Evolutionary conservation across 2,888 invertebrate genomes (phyloP).

Genomic region (Yponomeuta plumbellus): DNA sequence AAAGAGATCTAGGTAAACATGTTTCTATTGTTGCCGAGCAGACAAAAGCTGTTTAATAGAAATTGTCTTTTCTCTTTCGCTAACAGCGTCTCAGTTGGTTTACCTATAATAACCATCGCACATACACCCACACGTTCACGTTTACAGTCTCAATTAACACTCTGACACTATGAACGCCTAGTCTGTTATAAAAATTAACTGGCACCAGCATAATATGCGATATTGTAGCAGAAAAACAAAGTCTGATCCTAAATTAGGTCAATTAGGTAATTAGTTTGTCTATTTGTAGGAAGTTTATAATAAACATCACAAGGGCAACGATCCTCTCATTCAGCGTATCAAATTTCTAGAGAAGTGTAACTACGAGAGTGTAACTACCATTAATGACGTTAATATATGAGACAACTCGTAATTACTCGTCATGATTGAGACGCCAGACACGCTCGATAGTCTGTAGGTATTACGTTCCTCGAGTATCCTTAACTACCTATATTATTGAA

Average conservation of each 20-base stretch:
- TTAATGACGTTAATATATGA: background rate
- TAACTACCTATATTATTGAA: background rate
- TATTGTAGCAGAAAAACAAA: background rate
- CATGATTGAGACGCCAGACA: background rate
- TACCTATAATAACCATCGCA: no score
- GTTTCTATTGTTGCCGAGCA: background rate
- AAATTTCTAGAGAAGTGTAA: background rate
- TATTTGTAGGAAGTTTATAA: no score
- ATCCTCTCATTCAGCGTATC: background rate
- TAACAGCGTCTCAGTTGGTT: no score
- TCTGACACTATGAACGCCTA: no score
- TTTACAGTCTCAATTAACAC: no score
- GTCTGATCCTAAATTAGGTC: background rate
- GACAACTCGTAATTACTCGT: background rate
- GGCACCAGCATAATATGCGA: no score
- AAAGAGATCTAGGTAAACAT: background rate
- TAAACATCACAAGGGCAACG: background rate
- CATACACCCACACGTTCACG: no score
- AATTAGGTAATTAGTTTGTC: background rate
- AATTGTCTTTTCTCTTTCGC: background rate
- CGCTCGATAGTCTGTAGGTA: background rate
- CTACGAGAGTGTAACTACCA: background rate
- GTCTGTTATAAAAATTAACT: no score
- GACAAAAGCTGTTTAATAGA: background rate
- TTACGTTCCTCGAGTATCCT: background rate